These are phyloP conservation scores for Ephestia elutella DNA, from an alignment of 1,140 invertebrate species.

Conservation along the genomic window DNA sequence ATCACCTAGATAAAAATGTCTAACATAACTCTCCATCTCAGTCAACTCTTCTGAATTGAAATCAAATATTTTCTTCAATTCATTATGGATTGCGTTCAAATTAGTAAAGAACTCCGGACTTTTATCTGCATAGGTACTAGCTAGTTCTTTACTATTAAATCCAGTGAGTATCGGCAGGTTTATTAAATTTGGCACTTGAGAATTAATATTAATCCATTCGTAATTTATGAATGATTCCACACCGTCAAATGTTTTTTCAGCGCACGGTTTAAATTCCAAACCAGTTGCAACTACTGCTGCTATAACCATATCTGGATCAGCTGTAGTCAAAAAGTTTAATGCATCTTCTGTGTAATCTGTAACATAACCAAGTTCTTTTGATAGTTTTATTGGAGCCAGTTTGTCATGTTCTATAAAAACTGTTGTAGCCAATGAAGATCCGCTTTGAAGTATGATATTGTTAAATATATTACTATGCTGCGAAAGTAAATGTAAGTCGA, in stretches of 20 bases:
- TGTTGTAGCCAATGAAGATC: not conserved
- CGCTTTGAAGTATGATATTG: constrained; percentile 18
- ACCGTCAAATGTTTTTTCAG: constrained; percentile 3
- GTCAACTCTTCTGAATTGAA: constrained; percentile 17
- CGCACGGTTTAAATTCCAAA: constrained; percentile 11
- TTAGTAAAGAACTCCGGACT: constrained; percentile 18
- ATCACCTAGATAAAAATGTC: constrained; percentile 36
- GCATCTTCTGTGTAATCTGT: constrained; percentile 9
- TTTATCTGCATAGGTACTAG: not conserved
- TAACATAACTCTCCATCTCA: constrained; percentile 17
- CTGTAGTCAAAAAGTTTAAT: constrained; percentile 4
- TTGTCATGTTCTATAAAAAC: constrained; percentile 8
- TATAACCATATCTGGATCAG: constrained; percentile 7
- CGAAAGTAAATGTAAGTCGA: constrained; percentile 22
- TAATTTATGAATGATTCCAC: constrained; percentile 8
- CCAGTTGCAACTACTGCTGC: constrained; percentile 4
- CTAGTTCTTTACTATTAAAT: constrained; percentile 7
- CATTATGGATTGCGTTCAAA: constrained; percentile 20
- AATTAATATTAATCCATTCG: constrained; percentile 2
- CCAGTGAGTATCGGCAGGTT: constrained; percentile 10
- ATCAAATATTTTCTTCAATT: constrained; percentile 22
- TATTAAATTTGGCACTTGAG: not conserved
- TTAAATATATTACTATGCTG: constrained; percentile 18
- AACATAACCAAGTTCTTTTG: constrained; percentile 15
- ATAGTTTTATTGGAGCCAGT: constrained; percentile 14